Conservation (phyloP, 1,140 invertebrate species). For the Euura saliciscinereae region DNA sequence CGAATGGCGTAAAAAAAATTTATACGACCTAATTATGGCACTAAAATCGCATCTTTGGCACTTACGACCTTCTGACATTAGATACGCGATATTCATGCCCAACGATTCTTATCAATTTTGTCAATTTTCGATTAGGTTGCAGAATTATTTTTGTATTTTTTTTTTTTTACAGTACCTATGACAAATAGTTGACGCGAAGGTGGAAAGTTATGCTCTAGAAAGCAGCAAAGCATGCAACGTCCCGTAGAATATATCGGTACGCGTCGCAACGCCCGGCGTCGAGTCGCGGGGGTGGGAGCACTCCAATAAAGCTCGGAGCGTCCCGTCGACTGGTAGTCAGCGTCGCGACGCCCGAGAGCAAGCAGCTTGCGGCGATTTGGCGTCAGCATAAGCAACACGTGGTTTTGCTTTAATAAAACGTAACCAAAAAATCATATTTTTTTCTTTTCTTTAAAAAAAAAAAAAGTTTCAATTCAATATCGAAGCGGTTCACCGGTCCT, state of each 20-base stretch:
- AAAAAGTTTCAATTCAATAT: too few species aligned
- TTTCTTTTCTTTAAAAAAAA: not conserved
- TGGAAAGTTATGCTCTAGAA: not conserved
- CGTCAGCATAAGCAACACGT: not conserved
- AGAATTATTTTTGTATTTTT: too few species aligned
- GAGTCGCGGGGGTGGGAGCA: not conserved
- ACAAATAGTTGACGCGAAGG: too few species aligned
- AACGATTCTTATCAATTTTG: too few species aligned
- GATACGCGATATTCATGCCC: too few species aligned
- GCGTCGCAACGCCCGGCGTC: not conserved
- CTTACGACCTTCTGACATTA: too few species aligned
- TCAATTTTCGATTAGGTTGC: too few species aligned
- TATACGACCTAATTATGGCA: too few species aligned
- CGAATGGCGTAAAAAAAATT: too few species aligned
- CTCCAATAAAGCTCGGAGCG: constrained; percentile 1
- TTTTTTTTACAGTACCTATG: too few species aligned
- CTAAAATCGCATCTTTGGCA: too few species aligned
- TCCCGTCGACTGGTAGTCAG: not conserved
- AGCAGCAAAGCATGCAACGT: not conserved
- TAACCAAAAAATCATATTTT: not conserved
- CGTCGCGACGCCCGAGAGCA: constrained; percentile 1
- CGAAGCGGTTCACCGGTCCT: not conserved
- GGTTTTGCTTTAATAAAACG: not conserved
- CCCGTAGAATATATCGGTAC: not conserved
- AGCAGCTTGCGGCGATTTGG: constrained; percentile 2